Evolutionary conservation across 2,113 vertebrate species (phyloP), one percentile per base, ranked within the genome.

Genomic region (Delphinapterus leucas): DNA sequence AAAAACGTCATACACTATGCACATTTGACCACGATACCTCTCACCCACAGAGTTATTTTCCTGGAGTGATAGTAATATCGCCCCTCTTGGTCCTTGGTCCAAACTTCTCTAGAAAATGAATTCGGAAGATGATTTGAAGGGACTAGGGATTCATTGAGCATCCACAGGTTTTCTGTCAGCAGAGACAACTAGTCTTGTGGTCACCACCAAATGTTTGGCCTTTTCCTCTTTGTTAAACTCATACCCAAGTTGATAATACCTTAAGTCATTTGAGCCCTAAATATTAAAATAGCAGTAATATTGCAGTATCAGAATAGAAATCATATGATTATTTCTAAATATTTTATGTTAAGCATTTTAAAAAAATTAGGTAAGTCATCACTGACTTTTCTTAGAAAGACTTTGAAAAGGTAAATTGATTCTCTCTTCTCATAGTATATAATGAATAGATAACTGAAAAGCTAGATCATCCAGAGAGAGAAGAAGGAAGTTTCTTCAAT

Each of bases 391-490:
- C 21, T 85, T 58, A 95, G 79, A 90, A 86, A 89, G 31, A 77
- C 31, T 89, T 94, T 73, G 85, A 65, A 92, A 93, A 94, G 47
- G 10, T 96, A 88, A 97, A 93, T 53, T 71, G 63, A 63, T 93
- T 93, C 95, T 86, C 93, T 97, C 89, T 97, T 96, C 1, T 96
- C 96, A 93, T 67, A 98, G 98, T 6, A 33, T 96, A 44, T 67
- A 26, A 79, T 12, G 55, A 36, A 90, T 94, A 97, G 97, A 97
- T 71, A 98, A 97, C 58, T 97, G 98, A 85, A 98, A 99, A 94
- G 97, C 98, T 65, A 96, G 38, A 44, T 93, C 98, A 76, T 97
- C 97, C 65, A 97, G 96, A 90, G 97, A 98, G 94, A 98, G 96
- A 90, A 95, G 98, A 14, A 88, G 98, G 15, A 92, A 98, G 2